Evolutionary conservation across 2,888 invertebrate genomes (phyloP), one percentile per base, ranked within the genome.

Genomic region (Brachynemurus nebulosus): DNA sequence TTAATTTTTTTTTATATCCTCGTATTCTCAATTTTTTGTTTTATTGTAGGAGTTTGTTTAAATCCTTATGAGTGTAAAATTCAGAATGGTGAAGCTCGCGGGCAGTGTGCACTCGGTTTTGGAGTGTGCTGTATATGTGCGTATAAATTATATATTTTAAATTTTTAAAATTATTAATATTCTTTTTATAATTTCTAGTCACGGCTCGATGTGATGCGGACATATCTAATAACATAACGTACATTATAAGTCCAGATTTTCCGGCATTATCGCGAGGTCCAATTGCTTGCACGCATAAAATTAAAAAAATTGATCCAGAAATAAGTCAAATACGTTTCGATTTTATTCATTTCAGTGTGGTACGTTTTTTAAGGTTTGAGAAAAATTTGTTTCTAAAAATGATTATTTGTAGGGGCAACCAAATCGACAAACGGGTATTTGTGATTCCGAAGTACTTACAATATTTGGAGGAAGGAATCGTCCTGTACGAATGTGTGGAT

Each of bases 51-150:
- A 44, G 73, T 80, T 55, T 88, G 88, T 63, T 74, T 86, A 65
- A 88, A 88, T 65, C 76, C 82, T 14, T 88, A 88, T 64, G 86
- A 86, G 62, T 88, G 88, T 54, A 71, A 80, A 9, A 79, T 83
- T 56, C 73, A 84, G 54, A 78, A 78, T 44, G 74, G 74, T n/a
- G 62, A 65, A 52, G 77, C 86, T 1, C 72, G 76, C 27, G 88
- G 88, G 0, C 76, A 79, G 53, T 88, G 88, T 56, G 86, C 86
- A 0, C 72, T 83, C 48, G 86, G 88, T 7, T 82, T 88, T 50
- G 88, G 88, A 1, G 86, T 86, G 8, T 88, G 88, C 59, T 88
- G 88, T 62, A 76, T 86, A 44, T 86, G 86, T 86, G 63, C 78
- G 84, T 80, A 18, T 36, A 16, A 16, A 2, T 14, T 35, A 35